Percentiles rank a stretch among this genome's conserved stretches.
phyloP scores from a whole-genome alignment of 2,888 invertebrate genomes.

The Autographa gamma region DNA sequence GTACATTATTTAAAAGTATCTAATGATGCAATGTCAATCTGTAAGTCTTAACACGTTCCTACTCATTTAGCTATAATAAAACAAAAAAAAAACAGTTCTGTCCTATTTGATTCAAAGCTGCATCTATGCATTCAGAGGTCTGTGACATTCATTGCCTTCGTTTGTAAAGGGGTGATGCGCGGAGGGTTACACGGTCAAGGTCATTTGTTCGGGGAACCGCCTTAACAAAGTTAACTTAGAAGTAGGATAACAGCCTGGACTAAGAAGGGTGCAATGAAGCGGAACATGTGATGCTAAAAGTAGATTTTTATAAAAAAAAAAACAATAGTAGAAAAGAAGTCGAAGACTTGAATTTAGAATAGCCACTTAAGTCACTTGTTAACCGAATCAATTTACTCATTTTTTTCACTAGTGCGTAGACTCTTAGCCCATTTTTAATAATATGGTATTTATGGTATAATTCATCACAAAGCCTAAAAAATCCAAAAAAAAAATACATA shows the following conservation, averaged over 20 bases:
- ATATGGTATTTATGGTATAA: too few relatives aligned
- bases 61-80: too few relatives aligned
- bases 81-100: too few relatives aligned
- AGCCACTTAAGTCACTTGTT: background rate
- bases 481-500: too few relatives aligned
- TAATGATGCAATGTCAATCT: too few relatives aligned
- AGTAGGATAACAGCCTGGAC: background rate
- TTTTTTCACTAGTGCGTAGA: background rate
- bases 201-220: background rate
- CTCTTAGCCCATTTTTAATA: background rate
- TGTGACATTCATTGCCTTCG: background rate
- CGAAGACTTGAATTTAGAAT: background rate
- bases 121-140: background rate
- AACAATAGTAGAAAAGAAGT: background rate
- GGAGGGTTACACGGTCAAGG: background rate
- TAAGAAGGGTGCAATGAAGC: background rate
- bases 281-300: background rate
- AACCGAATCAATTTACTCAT: background rate
- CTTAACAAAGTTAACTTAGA: background rate
- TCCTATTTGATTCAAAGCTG: too few relatives aligned
- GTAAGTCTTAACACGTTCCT: too few relatives aligned
- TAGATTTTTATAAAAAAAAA: background rate
- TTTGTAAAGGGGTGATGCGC: background rate
- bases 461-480: too few relatives aligned
- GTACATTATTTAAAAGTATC: too few relatives aligned